A percentile compares a stretch with the other conserved stretches of the same genome.
phyloP scores from a whole-genome alignment of 2,113 vertebrate species.

The Motacilla alba region DNA sequence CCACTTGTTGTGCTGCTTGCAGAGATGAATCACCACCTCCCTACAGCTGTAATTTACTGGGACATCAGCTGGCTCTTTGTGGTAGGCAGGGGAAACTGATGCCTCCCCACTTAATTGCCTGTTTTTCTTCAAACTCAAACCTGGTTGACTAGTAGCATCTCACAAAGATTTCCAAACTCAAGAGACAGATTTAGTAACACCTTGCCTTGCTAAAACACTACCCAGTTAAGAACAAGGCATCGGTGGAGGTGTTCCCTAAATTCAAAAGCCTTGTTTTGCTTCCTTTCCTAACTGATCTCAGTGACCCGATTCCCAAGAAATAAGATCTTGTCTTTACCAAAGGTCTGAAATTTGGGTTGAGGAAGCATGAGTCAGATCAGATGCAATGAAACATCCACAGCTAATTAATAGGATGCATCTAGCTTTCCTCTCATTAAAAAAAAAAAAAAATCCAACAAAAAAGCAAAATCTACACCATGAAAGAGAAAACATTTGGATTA shows the following conservation, averaged over 20 bases:
- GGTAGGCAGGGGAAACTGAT: conserved; percentile 43
- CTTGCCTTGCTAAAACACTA: not conserved
- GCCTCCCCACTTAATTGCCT: conserved; percentile 45
- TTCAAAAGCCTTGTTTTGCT: not conserved
- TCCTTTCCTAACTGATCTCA: not conserved
- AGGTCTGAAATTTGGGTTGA: not conserved
- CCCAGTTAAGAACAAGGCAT: not conserved
- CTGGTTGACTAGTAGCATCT: not conserved
- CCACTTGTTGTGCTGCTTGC: not conserved
- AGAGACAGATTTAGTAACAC: not conserved
- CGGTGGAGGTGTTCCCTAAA: not conserved
- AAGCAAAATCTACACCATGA: not conserved
- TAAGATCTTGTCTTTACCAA: not conserved
- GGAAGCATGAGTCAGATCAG: not conserved
- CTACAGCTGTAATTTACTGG: conserved; percentile 50
- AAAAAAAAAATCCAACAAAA: not conserved
- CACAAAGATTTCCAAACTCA: not conserved
- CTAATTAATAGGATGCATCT: not conserved
- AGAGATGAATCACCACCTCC: conserved; percentile 19
- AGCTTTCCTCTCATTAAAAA: not conserved
- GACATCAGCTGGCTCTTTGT: not conserved
- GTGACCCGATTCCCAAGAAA: not conserved
- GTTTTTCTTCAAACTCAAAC: conserved; percentile 38
- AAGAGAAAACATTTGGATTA: not conserved
- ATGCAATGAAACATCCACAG: not conserved